phyloP scores from a whole-genome alignment of 2,113 vertebrate genomes.

The Rhinopomastus cyanomelas region DNA sequence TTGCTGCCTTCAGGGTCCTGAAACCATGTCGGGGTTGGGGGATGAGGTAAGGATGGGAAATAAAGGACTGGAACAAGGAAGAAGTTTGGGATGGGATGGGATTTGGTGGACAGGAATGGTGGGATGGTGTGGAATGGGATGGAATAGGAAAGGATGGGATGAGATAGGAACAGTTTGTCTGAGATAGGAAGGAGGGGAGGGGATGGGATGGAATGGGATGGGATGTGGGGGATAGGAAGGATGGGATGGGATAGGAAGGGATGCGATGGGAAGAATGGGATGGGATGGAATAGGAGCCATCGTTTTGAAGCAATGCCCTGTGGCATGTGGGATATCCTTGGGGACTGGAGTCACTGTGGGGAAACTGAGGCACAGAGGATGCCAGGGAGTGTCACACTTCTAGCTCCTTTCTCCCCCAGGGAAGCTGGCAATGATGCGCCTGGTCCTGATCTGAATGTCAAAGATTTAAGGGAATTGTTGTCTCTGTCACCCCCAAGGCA shows the following conservation, averaged over 20 bases:
- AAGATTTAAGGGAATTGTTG: background rate
- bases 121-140: background rate
- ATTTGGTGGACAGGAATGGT: too few relatives aligned
- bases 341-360: background rate
- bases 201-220: too few relatives aligned
- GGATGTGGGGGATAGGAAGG: too few relatives aligned
- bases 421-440: background rate
- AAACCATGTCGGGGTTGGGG: fast-evolving
- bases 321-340: fast-evolving
- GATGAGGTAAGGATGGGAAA: fast-evolving
- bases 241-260: background rate
- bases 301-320: fast-evolving
- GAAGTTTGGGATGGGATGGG: background rate
- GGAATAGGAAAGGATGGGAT: too few relatives aligned
- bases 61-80: background rate
- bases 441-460: background rate
- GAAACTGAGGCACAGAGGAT: background rate
- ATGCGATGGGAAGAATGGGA: background rate
- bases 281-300: fast-evolving
- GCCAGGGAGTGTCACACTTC: background rate
- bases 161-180: too few relatives aligned
- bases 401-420: background rate
- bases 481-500: fast-evolving
- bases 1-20: fast-evolving
- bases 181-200: too few relatives aligned